Evolutionary conservation across 2,113 vertebrate species (phyloP).

Genomic region (Ceyx melanurus): DNA sequence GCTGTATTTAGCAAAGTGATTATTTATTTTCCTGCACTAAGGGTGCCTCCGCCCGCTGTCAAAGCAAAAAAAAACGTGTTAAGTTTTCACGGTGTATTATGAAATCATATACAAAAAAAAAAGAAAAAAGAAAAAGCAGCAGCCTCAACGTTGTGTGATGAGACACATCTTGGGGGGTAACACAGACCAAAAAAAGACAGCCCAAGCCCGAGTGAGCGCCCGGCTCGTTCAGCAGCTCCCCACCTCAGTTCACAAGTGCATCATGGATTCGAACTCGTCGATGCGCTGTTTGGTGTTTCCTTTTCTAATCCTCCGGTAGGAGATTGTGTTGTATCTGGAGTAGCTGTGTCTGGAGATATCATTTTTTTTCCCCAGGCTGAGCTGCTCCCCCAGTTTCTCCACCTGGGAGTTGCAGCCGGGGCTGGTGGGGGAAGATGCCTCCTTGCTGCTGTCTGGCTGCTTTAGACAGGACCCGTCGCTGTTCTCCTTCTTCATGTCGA

Average conservation of each 20-base stretch:
- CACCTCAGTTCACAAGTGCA: conserved; percentile 79
- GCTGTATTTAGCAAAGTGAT: conserved; percentile 31
- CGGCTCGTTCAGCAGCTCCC: not conserved
- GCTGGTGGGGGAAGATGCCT: conserved; percentile 5
- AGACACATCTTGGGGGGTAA: not conserved
- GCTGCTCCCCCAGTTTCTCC: conserved; percentile 62
- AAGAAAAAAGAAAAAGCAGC: conserved; percentile 34
- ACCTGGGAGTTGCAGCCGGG: conserved; percentile 59
- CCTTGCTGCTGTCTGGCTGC: conserved; percentile 7
- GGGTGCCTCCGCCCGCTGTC: not conserved
- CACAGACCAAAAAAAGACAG: too few relatives aligned
- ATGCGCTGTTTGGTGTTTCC: conserved; percentile 94
- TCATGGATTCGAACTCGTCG: conserved; percentile 90
- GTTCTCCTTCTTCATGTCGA: conserved; percentile 67
- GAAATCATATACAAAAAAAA: conserved; percentile 48
- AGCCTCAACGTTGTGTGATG: not conserved
- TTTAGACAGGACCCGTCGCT: not conserved
- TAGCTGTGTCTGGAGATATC: conserved; percentile 82
- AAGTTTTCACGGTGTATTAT: conserved; percentile 4
- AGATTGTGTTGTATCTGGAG: conserved; percentile 90
- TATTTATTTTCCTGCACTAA: conserved; percentile 37
- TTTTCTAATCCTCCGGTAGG: conserved; percentile 90
- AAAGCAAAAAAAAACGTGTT: not conserved
- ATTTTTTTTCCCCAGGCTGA: conserved; percentile 60
- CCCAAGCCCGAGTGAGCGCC: not conserved